Conservation (phyloP, 2,797 vertebrate species). For the Cheirogaleus major region DNA sequence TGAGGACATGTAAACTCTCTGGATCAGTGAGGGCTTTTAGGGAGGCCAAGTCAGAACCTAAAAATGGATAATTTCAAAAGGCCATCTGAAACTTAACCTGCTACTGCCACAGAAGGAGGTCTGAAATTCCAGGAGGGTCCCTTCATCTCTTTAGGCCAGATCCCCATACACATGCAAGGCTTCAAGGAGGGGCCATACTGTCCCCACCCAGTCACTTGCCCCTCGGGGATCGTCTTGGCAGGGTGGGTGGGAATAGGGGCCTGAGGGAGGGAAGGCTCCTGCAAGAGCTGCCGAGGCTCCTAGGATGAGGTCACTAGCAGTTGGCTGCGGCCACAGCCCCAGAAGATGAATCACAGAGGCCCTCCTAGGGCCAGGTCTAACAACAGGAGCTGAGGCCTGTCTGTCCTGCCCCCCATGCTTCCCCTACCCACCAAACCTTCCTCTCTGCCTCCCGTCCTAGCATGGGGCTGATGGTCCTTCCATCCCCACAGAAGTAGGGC, state of each 20-base stretch:
- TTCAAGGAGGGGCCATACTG: background rate
- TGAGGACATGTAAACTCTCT: background rate
- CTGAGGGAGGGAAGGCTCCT: accelerated
- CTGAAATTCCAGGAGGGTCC: background rate
- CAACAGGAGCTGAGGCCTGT: background rate
- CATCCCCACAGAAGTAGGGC: background rate
- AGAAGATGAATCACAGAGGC: background rate
- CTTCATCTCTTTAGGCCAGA: background rate
- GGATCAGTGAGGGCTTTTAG: background rate
- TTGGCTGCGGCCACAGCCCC: background rate
- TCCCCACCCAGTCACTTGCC: background rate
- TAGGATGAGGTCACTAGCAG: background rate
- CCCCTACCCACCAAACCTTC: background rate
- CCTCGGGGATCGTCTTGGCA: background rate
- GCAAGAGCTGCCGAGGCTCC: background rate
- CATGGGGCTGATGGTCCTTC: background rate
- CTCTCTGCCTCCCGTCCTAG: background rate
- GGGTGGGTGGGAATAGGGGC: background rate
- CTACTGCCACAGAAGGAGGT: background rate
- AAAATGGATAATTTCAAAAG: background rate
- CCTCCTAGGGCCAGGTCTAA: background rate
- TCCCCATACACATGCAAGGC: background rate
- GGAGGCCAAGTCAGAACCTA: background rate
- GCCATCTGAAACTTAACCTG: background rate
- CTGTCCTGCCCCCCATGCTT: background rate